Evolutionary conservation across 2,797 vertebrate genomes (phyloP), one percentile per base, ranked within the genome.

Genomic region (Cottoperca gobio): DNA sequence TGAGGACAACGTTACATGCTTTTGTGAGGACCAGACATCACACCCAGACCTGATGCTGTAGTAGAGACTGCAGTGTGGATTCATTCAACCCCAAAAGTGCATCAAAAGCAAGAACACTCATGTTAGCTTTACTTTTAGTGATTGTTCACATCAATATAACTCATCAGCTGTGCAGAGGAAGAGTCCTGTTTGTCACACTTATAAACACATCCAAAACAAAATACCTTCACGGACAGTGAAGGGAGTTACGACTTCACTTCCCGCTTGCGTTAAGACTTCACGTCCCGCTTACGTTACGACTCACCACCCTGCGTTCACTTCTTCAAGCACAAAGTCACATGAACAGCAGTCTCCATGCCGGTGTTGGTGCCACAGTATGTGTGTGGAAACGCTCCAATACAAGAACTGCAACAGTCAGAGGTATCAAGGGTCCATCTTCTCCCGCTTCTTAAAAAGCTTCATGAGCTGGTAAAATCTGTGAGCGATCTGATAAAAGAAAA

Each of bases 361-460:
- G 48, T 21, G 17, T 21, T 35, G 28, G n/a, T 7, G 37, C n/a
- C 11, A 23, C 13, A 55, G 53, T 16, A 8, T 1, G 13, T 21
- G 33, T 19, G 10, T 40, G 11, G 16, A 46, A 55, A 77, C 17
- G 24, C 43, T 60, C 23, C 11, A 28, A n/a, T 21, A 31, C 55
- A 54, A 45, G 21, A 73, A 45, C 8, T n/a, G 23, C 13, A 17
- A 45, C 42, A 19, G 62, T 28, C 35, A 8, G 21, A 23, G 16
- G 0, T 1, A 28, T 89, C 87, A 92, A 8, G 62, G 43, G 35
- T 95, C 95, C 96, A 95, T 93, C 94, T 94, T 93, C 83, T 93
- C 97, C 76, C 96, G 96, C 92, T 97, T 99, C 95, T 98, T 98
- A 91, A 97, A 98, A 53, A 99, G 94, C 91, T 98, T 99, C 96